These are phyloP conservation scores for Trigoniulus corallinus DNA, from an alignment of 1,140 invertebrate genomes.

Conservation along the genomic window DNA sequence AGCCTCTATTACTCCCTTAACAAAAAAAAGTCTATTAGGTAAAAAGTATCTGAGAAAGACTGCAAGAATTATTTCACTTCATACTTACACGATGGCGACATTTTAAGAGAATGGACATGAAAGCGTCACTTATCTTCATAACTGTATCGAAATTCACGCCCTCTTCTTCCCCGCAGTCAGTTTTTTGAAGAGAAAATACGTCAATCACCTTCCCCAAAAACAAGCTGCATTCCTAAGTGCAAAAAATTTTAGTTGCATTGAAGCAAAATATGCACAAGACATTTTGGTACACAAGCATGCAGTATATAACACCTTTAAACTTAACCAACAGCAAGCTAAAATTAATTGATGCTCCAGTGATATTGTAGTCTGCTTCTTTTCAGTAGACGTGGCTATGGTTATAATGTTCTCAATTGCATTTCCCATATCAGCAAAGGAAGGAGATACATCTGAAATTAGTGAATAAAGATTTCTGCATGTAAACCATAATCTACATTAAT, in stretches of 20 bases:
- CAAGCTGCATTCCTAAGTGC: constrained; percentile 10
- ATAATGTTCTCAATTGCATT: constrained; percentile 30
- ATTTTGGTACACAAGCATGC: too few relatives aligned
- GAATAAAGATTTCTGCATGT: constrained; percentile 1
- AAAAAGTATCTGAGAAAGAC: not conserved
- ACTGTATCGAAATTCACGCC: not conserved
- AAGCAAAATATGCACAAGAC: not conserved
- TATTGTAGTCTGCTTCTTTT: constrained; percentile 23
- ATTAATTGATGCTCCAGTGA: constrained; percentile 47
- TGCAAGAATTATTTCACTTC: not conserved
- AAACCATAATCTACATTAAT: not conserved
- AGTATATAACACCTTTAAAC: constrained; percentile 45
- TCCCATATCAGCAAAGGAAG: constrained; percentile 42
- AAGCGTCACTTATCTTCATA: constrained; percentile 22
- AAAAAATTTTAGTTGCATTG: not conserved
- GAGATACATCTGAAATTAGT: constrained; percentile 28
- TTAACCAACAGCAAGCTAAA: constrained; percentile 56
- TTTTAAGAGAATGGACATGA: constrained; percentile 45
- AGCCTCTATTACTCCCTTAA: constrained; percentile 56
- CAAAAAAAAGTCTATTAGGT: constrained; percentile 5
- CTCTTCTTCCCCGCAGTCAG: too few relatives aligned
- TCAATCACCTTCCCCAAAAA: constrained; percentile 6
- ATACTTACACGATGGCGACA: constrained; percentile 44
- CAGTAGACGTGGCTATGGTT: constrained; percentile 17
- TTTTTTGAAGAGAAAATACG: not conserved